These are phyloP conservation scores for Erebia epiphron DNA, from an alignment of 2,888 invertebrate genomes.

Conservation along the genomic window DNA sequence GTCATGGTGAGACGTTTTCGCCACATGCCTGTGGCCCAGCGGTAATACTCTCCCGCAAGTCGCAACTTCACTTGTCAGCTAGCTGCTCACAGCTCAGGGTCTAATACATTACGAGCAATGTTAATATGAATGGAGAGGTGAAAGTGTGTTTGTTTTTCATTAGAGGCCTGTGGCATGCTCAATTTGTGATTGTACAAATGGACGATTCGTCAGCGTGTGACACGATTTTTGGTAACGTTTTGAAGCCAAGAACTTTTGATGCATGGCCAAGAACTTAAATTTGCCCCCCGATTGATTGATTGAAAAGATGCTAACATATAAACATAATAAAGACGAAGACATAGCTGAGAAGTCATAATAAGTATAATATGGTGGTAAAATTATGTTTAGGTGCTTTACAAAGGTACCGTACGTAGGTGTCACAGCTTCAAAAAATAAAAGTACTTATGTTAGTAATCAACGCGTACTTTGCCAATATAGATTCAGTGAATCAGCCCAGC, in stretches of 20 bases:
- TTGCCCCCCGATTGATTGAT: too few species aligned
- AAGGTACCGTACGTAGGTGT: too few species aligned
- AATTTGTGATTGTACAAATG: constrained; percentile 38
- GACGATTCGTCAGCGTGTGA: constrained; percentile 29
- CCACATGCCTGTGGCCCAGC: neutral
- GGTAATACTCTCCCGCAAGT: neutral
- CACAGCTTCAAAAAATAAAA: too few species aligned
- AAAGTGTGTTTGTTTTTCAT: constrained; percentile 57
- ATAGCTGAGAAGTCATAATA: too few species aligned
- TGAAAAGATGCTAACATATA: too few species aligned
- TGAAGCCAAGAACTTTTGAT: constrained; percentile 29
- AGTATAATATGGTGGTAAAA: too few species aligned
- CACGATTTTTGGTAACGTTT: constrained; percentile 28
- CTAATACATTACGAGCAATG: constrained; percentile 30
- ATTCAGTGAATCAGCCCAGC: too few species aligned
- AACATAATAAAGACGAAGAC: too few species aligned
- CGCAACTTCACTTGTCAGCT: constrained; percentile 21
- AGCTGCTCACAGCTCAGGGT: constrained; percentile 17
- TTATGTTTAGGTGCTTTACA: too few species aligned
- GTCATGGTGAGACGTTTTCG: neutral
- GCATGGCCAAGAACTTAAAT: too few species aligned
- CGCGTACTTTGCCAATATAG: too few species aligned
- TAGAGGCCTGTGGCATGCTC: constrained; percentile 49
- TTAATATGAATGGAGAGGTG: constrained; percentile 59
- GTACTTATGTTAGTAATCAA: too few species aligned